Percentiles rank a stretch among this genome's conserved stretches.
Evolutionary conservation across 2,113 vertebrate species (phyloP).

Genomic region (Pterocles burchelli): DNA sequence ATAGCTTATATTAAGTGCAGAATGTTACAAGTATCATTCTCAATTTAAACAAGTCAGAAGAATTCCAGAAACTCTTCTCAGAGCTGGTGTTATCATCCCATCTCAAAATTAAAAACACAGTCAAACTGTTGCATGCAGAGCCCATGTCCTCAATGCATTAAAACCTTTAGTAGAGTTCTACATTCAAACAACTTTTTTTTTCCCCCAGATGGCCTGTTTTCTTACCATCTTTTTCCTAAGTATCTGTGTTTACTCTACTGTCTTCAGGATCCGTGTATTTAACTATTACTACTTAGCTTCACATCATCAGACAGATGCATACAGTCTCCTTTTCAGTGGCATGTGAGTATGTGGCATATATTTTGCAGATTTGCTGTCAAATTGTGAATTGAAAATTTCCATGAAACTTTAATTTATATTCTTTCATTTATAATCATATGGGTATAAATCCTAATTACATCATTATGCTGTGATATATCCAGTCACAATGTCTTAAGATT

Average conservation of each 20-base stretch:
- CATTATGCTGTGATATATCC: neutral
- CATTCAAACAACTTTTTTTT: neutral
- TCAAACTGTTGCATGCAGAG: neutral
- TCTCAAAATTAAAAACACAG: neutral
- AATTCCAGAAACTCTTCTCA: neutral
- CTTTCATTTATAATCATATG: neutral
- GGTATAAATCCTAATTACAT: neutral
- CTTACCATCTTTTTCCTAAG: slow-evolving; percentile 92
- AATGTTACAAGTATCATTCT: neutral
- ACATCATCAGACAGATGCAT: slow-evolving; percentile 95
- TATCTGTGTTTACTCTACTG: slow-evolving; percentile 93
- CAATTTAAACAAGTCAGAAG: neutral
- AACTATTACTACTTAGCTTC: slow-evolving; percentile 94
- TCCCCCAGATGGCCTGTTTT: slow-evolving; percentile 88
- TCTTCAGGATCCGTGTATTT: slow-evolving; percentile 93
- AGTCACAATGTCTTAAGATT: neutral
- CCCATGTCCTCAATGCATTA: neutral
- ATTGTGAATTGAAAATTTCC: neutral
- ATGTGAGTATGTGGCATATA: slow-evolving; percentile 81
- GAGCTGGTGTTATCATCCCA: neutral
- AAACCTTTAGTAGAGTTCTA: neutral
- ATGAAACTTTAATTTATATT: neutral
- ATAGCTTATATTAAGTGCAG: neutral
- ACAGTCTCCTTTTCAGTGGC: slow-evolving; percentile 95
- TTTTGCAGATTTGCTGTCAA: neutral